Percentiles rank a stretch among this genome's conserved stretches.
Conservation (phyloP, 1,140 invertebrate genomes). For the Spodoptera frugiperda region DNA sequence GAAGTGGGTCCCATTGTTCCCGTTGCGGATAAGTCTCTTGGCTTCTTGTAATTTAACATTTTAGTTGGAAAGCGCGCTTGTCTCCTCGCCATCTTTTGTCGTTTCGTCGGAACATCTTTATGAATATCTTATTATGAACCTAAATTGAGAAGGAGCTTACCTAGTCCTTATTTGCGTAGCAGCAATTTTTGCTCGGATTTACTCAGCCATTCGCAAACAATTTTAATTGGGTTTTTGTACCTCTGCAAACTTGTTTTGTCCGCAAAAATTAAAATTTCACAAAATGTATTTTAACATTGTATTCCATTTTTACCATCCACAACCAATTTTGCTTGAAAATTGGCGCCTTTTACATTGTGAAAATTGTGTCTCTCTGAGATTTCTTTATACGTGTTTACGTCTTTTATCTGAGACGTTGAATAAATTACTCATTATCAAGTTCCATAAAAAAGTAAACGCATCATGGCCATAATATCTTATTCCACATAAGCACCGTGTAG, state of each 20-base stretch:
- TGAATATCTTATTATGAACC: slow-evolving; percentile 84
- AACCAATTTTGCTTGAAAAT: slow-evolving; percentile 14
- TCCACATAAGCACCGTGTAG: slow-evolving; percentile 66
- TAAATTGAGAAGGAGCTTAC: slow-evolving; percentile 81
- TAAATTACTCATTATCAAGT: slow-evolving; percentile 35
- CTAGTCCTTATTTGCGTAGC: slow-evolving; percentile 81
- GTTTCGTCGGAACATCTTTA: slow-evolving; percentile 74
- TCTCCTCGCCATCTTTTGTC: slow-evolving; percentile 67
- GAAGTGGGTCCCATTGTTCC: slow-evolving; percentile 56
- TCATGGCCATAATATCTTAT: slow-evolving; percentile 66
- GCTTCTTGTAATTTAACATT: slow-evolving; percentile 75
- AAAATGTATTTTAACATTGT: slow-evolving; percentile 44
- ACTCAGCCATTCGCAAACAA: slow-evolving; percentile 80
- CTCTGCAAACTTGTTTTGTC: slow-evolving; percentile 72
- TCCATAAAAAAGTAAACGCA: slow-evolving; percentile 62
- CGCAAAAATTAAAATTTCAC: slow-evolving; percentile 55
- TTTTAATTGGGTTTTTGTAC: slow-evolving; percentile 84
- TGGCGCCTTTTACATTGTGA: slow-evolving; percentile 16
- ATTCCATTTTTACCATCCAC: slow-evolving; percentile 30
- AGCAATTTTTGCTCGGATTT: slow-evolving; percentile 79
- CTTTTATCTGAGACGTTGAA: slow-evolving; percentile 24
- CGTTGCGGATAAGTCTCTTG: slow-evolving; percentile 50
- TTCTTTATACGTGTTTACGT: slow-evolving; percentile 28
- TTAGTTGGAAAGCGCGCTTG: slow-evolving; percentile 65
- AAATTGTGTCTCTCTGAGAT: slow-evolving; percentile 11